phyloP scores from a whole-genome alignment of 1,140 invertebrate genomes.

The Drosophila nasuta region DNA sequence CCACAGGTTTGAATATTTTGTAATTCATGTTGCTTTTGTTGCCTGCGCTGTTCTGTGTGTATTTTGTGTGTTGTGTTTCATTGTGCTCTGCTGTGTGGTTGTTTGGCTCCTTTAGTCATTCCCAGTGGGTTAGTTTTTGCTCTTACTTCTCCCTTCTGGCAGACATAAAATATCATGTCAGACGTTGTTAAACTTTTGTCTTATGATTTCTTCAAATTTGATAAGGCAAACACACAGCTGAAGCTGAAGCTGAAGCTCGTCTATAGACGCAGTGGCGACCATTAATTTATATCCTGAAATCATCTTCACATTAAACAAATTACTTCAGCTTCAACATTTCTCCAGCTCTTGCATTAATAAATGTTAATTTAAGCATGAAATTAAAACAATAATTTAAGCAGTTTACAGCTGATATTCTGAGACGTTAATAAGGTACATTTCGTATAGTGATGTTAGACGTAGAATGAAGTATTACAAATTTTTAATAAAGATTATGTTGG shows the following conservation, averaged over 20 bases:
- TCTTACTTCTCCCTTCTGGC: neutral
- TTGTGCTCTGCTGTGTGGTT: slow-evolving; percentile 51
- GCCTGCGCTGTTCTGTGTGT: neutral
- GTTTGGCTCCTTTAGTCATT: slow-evolving; percentile 49
- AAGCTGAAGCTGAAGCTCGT: neutral
- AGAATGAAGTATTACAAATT: too few species aligned
- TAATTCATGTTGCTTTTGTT: slow-evolving; percentile 38
- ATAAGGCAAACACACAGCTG: slow-evolving; percentile 32
- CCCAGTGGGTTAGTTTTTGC: slow-evolving; percentile 3
- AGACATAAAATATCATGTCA: slow-evolving; percentile 51
- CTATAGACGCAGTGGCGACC: neutral
- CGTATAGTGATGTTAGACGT: too few species aligned
- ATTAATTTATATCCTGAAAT: slow-evolving; percentile 27
- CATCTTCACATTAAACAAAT: slow-evolving; percentile 25
- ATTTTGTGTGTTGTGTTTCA: neutral
- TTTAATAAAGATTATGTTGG: too few species aligned
- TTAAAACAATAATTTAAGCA: slow-evolving; percentile 78
- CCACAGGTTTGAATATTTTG: slow-evolving; percentile 68
- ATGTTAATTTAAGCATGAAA: slow-evolving; percentile 79
- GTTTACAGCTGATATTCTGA: slow-evolving; percentile 30
- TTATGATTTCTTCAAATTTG: slow-evolving; percentile 55
- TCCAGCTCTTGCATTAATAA: slow-evolving; percentile 60
- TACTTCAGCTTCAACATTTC: slow-evolving; percentile 19
- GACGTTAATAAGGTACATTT: too few species aligned
- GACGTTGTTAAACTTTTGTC: slow-evolving; percentile 56